These are phyloP conservation scores for Vanessa tameamea DNA, from an alignment of 1,140 invertebrate genomes.

Conservation along the genomic window DNA sequence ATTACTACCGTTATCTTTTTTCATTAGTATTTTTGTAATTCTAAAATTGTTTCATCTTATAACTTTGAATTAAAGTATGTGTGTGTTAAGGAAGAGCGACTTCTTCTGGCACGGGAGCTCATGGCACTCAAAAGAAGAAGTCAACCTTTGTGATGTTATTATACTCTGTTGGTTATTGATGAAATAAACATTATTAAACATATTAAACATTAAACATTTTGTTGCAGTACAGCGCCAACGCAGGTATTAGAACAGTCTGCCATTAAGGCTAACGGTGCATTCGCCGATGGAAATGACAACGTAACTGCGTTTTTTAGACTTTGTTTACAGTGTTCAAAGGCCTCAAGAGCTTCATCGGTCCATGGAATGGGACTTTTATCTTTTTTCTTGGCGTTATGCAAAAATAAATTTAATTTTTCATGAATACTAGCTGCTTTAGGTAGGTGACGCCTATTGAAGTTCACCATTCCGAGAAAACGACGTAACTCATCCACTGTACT, in stretches of 20 bases:
- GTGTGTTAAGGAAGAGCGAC: too few relatives aligned
- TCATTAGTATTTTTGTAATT: too few relatives aligned
- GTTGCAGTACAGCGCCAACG: slow-evolving; percentile 14
- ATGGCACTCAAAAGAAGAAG: too few relatives aligned
- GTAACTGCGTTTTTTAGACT: not conserved
- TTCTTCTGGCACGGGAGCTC: too few relatives aligned
- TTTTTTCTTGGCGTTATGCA: not conserved
- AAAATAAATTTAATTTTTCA: not conserved
- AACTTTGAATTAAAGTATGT: too few relatives aligned
- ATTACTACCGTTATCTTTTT: too few relatives aligned
- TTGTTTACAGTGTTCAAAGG: not conserved
- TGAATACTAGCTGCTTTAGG: slow-evolving; percentile 3
- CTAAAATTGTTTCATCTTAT: too few relatives aligned
- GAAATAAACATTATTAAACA: too few relatives aligned
- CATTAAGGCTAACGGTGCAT: slow-evolving; percentile 9
- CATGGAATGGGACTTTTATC: not conserved
- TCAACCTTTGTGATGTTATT: too few relatives aligned
- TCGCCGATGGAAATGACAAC: not conserved
- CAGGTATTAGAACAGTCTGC: slow-evolving; percentile 10
- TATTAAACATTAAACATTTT: too few relatives aligned
- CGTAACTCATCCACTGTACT: not conserved
- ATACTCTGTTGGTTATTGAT: too few relatives aligned
- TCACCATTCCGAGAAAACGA: slow-evolving; percentile 14
- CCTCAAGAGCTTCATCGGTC: not conserved
- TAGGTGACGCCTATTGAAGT: not conserved